phyloP scores from a whole-genome alignment of 2,113 vertebrate genomes.

The Megaceryle torquata region DNA sequence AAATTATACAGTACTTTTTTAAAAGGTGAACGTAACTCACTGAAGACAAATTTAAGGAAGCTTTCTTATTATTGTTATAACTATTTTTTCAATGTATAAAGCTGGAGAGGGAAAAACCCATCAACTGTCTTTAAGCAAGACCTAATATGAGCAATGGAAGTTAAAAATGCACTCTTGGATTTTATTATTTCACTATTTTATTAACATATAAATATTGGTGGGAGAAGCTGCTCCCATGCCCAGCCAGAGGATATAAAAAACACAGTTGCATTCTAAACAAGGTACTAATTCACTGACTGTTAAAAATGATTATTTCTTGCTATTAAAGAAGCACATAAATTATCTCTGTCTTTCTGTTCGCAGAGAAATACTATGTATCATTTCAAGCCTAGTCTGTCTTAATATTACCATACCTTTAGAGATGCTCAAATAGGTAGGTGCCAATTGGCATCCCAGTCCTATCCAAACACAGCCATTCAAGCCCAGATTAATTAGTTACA shows the following conservation, averaged over 20 bases:
- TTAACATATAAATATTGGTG: slow-evolving; percentile 59
- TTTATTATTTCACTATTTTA: slow-evolving; percentile 58
- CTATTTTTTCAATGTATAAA: slow-evolving; percentile 49
- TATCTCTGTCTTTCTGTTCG: not conserved
- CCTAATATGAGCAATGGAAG: slow-evolving; percentile 10
- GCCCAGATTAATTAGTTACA: not conserved
- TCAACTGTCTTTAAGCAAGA: slow-evolving; percentile 28
- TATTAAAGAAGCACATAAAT: not conserved
- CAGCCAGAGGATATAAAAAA: slow-evolving; percentile 10
- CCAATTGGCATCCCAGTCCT: not conserved
- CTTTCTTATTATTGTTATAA: slow-evolving; percentile 17
- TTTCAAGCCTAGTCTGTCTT: not conserved
- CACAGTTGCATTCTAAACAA: not conserved
- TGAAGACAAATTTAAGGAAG: slow-evolving; percentile 55
- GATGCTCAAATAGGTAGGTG: not conserved
- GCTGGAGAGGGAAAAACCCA: not conserved
- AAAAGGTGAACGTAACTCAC: slow-evolving; percentile 60
- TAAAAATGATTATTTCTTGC: not conserved
- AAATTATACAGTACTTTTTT: slow-evolving; percentile 59
- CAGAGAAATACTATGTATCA: not conserved
- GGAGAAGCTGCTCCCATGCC: slow-evolving; percentile 17
- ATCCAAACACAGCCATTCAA: not conserved
- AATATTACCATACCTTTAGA: not conserved
- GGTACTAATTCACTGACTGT: slow-evolving; percentile 20
- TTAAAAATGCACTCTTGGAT: slow-evolving; percentile 32